Evolutionary conservation across 2,888 invertebrate species (phyloP).

Genomic region (Coleophora deauratella): DNA sequence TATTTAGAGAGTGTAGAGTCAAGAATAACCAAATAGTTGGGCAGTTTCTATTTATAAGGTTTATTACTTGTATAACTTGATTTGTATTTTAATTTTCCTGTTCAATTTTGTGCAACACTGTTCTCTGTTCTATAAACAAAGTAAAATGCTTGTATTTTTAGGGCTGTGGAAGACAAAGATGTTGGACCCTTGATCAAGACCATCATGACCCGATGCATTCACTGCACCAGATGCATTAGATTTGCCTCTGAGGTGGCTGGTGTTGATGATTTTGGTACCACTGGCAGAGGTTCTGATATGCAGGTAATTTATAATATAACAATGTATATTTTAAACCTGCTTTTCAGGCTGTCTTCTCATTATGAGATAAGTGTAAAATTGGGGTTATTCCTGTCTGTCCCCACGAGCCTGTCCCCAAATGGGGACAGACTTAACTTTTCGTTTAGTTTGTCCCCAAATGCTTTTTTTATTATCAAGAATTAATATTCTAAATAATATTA

Average conservation of each 20-base stretch:
- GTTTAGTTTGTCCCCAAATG: no score
- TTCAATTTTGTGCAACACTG: no score
- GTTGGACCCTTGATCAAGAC: constrained; percentile 98
- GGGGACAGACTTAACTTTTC: no score
- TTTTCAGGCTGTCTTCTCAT: no score
- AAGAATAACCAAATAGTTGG: no score
- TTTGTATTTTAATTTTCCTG: neutral
- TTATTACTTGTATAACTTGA: neutral
- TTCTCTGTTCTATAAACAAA: neutral
- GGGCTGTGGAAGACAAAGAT: constrained; percentile 99
- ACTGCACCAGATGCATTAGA: constrained; percentile 97
- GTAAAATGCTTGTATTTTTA: constrained; percentile 31
- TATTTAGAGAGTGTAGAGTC: no score
- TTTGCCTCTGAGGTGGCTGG: constrained; percentile 99
- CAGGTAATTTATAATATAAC: constrained; percentile 71
- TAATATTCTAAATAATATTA: no score
- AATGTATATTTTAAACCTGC: neutral
- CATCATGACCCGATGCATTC: constrained; percentile 99
- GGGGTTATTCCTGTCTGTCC: no score
- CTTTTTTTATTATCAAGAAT: no score
- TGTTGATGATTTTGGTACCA: constrained; percentile 96
- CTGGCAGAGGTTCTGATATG: constrained; percentile 96
- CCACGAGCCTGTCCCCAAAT: no score
- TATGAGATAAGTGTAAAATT: no score
- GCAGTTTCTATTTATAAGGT: neutral